Base-by-base conservation (phyloP, 2,113 vertebrate genomes). In the Muntiacus muntjak region DNA sequence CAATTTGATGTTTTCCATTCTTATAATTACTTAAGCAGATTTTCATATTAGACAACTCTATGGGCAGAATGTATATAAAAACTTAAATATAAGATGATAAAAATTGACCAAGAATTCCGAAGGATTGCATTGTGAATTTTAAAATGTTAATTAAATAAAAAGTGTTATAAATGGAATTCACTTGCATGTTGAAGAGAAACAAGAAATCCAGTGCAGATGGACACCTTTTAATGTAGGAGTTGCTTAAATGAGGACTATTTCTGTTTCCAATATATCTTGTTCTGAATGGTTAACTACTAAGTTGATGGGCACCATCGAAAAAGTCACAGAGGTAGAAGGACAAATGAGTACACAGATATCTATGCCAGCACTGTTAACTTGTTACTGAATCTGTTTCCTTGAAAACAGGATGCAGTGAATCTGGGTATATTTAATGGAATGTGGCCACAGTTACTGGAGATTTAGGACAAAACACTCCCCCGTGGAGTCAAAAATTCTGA, bases 361-460 rank as follows among this genome's bases (percentile, higher is more conserved):
- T 94, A 62, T 45, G 47, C 28, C 23, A 76, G 87, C 79, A 85
- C 26, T 95, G 97, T 97, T 98, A 97, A 97, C 96, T 97, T 97
- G 97, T 91, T 92, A 86, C 93, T 52, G 28, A 96, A 98, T 88
- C 98, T 97, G 98, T 97, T 98, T 98, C 97, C 98, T 95, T 97
- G 96, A 98, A 98, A 98, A 98, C 98, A 98, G 89, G 97, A 98
- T 89, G 58, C 33, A 76, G 57, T 62, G 89, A 97, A 97, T 97
- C 96, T 97, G 82, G 86, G 93, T 28, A 40, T 95, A 96, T 95
- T 98, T 96, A 95, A 94, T 98, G 98, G 97, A 98, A 97, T 97
- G 60, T 96, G 95, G 82, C 79, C 79, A 54, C 84, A 52, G 85
- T 95, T 95, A 82, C 95, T 13, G 64, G 43, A 95, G 95, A 97